Evolutionary conservation across 2,888 invertebrate species (phyloP).

Genomic region (Synergus itoensis): DNA sequence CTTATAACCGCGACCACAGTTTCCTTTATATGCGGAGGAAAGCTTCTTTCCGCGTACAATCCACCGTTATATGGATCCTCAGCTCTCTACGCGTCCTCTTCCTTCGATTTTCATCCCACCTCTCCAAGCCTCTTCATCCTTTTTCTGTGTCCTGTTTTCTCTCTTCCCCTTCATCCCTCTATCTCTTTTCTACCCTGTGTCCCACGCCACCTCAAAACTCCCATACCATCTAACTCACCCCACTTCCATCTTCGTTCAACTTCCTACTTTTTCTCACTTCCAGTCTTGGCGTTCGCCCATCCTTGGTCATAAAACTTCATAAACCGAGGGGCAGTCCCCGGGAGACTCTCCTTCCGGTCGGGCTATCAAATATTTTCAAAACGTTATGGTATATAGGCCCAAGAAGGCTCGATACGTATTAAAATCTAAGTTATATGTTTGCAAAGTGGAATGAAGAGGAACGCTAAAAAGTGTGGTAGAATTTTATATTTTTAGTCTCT

Average conservation of each 20-base stretch:
- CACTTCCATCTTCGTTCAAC: slow-evolving; percentile 17
- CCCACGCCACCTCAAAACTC: slow-evolving; percentile 29
- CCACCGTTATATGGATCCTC: slow-evolving; percentile 11
- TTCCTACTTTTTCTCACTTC: slow-evolving; percentile 40
- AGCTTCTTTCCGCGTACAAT: slow-evolving; percentile 43
- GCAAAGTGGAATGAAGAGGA: background rate
- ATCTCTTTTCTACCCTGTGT: background rate
- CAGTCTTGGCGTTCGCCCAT: slow-evolving; percentile 29
- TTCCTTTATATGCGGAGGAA: slow-evolving; percentile 46
- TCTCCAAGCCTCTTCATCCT: slow-evolving; percentile 11
- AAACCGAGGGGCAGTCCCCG: slow-evolving; percentile 27
- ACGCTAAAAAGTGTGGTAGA: too few species aligned
- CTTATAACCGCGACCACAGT: slow-evolving; percentile 42
- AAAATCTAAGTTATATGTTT: background rate
- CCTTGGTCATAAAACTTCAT: slow-evolving; percentile 41
- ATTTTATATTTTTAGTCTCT: too few species aligned
- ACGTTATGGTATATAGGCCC: background rate
- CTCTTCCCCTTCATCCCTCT: background rate
- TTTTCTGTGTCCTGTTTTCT: background rate
- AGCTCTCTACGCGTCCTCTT: background rate
- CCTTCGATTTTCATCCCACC: slow-evolving; percentile 14
- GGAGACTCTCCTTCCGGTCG: background rate
- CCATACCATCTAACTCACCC: slow-evolving; percentile 24
- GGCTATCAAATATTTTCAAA: slow-evolving; percentile 3
- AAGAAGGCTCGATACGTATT: background rate